Percentiles rank a stretch among this genome's conserved stretches.
These are phyloP conservation scores for Drosophila jambulina DNA, from an alignment of 1,140 invertebrate genomes.

Conservation along the genomic window DNA sequence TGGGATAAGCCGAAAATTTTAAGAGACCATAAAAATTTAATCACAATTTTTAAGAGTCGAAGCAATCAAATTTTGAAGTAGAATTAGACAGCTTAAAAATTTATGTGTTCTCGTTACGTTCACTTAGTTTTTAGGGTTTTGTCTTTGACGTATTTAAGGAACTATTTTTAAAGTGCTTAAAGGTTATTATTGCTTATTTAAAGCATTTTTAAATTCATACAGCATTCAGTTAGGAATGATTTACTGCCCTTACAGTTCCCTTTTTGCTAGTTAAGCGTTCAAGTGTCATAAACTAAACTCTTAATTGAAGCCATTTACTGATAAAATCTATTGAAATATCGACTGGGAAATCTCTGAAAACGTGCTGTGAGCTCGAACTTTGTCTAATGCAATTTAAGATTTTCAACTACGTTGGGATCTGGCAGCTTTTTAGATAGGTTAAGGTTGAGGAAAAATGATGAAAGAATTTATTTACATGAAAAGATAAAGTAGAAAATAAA, in stretches of 20 bases:
- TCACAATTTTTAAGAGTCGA: neutral
- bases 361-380: neutral
- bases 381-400: neutral
- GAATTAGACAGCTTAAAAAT: neutral
- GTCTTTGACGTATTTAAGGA: neutral
- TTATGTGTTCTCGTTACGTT: neutral
- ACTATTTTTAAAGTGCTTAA: neutral
- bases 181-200: no score
- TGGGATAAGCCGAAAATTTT: neutral
- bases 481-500: neutral
- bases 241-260: no score
- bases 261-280: neutral
- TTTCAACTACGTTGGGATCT: neutral
- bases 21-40: neutral
- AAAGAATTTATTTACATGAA: no score
- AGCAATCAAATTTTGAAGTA: neutral
- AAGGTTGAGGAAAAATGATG: no score
- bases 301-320: slow-evolving; percentile 14
- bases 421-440: neutral
- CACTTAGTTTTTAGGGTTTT: neutral
- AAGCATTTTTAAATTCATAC: neutral
- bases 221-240: neutral
- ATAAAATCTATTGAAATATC: slow-evolving; percentile 12
- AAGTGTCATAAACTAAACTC: slow-evolving; percentile 12
- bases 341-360: slow-evolving; percentile 10